Conservation (phyloP, 2,888 invertebrate genomes). For the Eilema griseolum region DNA sequence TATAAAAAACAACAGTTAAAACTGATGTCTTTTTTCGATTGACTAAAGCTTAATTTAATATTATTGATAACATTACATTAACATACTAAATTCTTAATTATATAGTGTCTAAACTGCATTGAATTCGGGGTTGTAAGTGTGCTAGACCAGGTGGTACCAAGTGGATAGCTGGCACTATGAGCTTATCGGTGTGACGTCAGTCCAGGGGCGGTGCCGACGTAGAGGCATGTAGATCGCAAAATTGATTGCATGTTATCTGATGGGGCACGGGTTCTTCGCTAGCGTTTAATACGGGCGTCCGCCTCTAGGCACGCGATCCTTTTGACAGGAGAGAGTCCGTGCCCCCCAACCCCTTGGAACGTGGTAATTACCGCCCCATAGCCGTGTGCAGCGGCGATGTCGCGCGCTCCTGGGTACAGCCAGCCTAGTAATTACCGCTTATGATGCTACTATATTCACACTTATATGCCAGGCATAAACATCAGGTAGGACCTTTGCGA, state of each 20-base stretch:
- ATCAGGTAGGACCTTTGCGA: not conserved
- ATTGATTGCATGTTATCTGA: constrained; percentile 87
- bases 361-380: constrained; percentile 79
- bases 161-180: constrained; percentile 80
- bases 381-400: constrained; percentile 83
- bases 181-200: constrained; percentile 83
- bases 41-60: constrained; percentile 26
- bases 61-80: constrained; percentile 21
- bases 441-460: constrained; percentile 40
- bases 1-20: constrained; percentile 56
- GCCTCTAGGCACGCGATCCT: constrained; percentile 82
- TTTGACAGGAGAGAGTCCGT: constrained; percentile 84
- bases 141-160: constrained; percentile 75
- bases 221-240: constrained; percentile 86
- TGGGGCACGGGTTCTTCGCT: constrained; percentile 85
- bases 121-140: constrained; percentile 56
- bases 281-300: constrained; percentile 85
- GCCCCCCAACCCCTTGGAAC: constrained; percentile 72
- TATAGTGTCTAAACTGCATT: constrained; percentile 47
- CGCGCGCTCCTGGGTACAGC: constrained; percentile 63
- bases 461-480: not conserved
- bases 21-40: constrained; percentile 48
- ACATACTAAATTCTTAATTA: constrained; percentile 7
- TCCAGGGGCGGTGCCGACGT: constrained; percentile 82
- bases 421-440: constrained; percentile 43